phyloP scores from a whole-genome alignment of 2,113 vertebrate species.

The Ceuthmochares aereus region DNA sequence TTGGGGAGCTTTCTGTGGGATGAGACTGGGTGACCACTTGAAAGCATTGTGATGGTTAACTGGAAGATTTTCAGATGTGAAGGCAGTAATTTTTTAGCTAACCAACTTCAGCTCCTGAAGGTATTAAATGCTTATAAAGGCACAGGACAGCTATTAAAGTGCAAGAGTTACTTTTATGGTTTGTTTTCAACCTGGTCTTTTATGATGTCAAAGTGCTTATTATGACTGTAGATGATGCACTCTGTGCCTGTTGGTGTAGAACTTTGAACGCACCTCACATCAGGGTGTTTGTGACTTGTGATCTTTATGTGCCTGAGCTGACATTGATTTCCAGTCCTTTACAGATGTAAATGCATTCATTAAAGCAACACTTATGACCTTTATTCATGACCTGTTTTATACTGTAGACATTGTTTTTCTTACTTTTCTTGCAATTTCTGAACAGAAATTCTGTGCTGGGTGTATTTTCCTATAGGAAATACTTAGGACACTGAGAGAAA shows the following conservation, averaged over 20 bases:
- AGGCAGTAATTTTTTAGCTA: neutral
- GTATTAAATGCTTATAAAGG: neutral
- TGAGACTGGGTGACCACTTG: neutral
- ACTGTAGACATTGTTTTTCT: neutral
- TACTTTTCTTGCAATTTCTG: neutral
- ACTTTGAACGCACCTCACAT: neutral
- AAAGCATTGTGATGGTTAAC: neutral
- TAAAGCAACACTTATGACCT: accelerated
- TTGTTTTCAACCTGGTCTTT: neutral
- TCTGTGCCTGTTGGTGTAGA: neutral
- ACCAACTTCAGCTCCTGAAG: neutral
- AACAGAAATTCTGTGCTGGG: neutral
- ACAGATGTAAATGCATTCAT: neutral
- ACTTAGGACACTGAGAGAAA: neutral
- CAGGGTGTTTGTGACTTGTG: neutral
- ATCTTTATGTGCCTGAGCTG: neutral
- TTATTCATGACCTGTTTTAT: neutral
- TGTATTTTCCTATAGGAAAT: neutral
- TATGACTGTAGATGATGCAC: neutral
- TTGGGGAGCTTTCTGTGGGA: neutral
- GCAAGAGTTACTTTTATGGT: neutral
- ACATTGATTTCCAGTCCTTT: neutral
- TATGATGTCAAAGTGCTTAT: neutral
- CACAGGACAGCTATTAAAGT: neutral
- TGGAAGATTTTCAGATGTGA: neutral